phyloP scores from a whole-genome alignment of 2,113 vertebrate species.

The Dasyurus viverrinus region DNA sequence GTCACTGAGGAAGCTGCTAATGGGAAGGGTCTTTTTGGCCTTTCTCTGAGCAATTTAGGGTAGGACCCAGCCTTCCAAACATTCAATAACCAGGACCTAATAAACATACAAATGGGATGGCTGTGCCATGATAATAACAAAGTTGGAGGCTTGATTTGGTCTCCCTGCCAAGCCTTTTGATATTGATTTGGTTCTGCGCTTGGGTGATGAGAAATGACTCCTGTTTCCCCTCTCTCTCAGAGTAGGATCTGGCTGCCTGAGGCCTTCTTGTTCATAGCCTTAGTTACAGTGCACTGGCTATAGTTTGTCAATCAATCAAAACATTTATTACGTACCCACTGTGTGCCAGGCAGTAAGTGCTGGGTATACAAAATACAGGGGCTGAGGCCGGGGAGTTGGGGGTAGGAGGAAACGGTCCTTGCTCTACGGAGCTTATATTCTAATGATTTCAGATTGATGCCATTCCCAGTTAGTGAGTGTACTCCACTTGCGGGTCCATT shows the following conservation, averaged over 20 bases:
- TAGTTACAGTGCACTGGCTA: not conserved
- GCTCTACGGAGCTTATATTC: not conserved
- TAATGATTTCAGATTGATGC: not conserved
- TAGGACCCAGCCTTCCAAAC: slow-evolving; percentile 53
- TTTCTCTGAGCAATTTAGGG: slow-evolving; percentile 51
- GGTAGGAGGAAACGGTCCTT: not conserved
- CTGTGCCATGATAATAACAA: slow-evolving; percentile 29
- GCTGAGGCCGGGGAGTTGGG: no score
- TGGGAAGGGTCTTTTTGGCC: slow-evolving; percentile 25
- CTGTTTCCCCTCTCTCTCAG: not conserved
- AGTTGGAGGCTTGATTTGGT: slow-evolving; percentile 39
- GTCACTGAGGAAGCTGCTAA: slow-evolving; percentile 38
- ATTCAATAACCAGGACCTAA: slow-evolving; percentile 62
- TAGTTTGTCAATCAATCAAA: slow-evolving; percentile 8
- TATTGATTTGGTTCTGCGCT: slow-evolving; percentile 21
- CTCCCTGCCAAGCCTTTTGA: slow-evolving; percentile 39
- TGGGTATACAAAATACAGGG: not conserved
- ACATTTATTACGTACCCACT: not conserved
- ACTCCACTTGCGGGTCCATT: not conserved
- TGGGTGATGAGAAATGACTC: not conserved
- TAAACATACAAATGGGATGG: slow-evolving; percentile 58
- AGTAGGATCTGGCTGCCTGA: slow-evolving; percentile 23
- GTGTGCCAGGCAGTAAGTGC: not conserved
- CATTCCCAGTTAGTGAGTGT: slow-evolving; percentile 21
- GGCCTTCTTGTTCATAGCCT: slow-evolving; percentile 53